Evolutionary conservation across 2,888 invertebrate species (phyloP), one percentile per base, ranked within the genome.

Genomic region (Encarsia formosa): DNA sequence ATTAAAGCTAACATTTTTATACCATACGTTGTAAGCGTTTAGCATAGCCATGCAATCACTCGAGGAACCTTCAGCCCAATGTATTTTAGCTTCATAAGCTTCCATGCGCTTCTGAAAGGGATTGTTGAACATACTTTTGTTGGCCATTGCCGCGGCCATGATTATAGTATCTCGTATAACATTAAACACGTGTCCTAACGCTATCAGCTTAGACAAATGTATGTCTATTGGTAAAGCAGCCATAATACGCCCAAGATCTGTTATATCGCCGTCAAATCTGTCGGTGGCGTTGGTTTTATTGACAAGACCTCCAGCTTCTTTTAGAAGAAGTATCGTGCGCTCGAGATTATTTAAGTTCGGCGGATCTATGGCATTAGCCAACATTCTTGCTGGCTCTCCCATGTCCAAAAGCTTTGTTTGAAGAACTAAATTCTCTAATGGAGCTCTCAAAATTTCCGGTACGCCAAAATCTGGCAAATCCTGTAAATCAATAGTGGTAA

Each of bases 151-250:
- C 46, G 91, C 89, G 59, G 88, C 92, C 75, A 97, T 95, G 48
- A 93, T 85, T 47, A 95, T 80, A 16, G 87, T 78, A 57, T 96
- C 95, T 9, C 89, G 85, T 8, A 96, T 74, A 35, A 90, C 82
- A 48, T 90, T 91, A 66, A 88, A 95, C 44, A 90, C 82, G 66
- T 92, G 84, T 0, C 96, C 96, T 3, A 96, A 76, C 52, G 92
- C 78, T 51, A 97, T 88, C 11, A 97, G 76, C 65, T 94, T 93
- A 9, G 89, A 81, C 4, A 92, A 74, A 50, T 81, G 82, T 23
- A 93, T 85, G 69, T 94, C 89, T 1, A 97, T 68, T 0, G 97
- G 97, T 35, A 97, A 74, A 34, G 76, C 76, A 0, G 90, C 85
- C 85, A 95, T 87, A 0, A 96, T 79, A 8, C 79, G 78, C 0